phyloP scores from a whole-genome alignment of 2,113 vertebrate genomes.

The Acanthochromis polyacanthus region DNA sequence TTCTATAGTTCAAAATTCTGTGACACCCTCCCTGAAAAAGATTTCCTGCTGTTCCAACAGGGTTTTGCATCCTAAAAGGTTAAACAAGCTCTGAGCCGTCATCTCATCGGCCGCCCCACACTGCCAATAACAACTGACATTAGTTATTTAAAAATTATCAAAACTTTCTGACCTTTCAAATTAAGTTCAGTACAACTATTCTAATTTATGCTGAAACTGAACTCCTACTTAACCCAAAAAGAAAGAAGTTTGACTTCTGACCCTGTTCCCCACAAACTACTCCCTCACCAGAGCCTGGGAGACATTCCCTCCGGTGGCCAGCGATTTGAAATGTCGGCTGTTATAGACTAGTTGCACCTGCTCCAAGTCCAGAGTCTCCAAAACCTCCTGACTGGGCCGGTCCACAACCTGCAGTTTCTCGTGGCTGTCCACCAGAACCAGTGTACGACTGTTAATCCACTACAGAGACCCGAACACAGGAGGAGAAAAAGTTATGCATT shows the following conservation, averaged over 20 bases:
- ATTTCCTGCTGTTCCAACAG: no score
- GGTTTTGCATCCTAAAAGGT: no score
- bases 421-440: constrained; percentile 94
- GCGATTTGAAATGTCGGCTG: constrained; percentile 98
- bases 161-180: background rate
- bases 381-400: constrained; percentile 92
- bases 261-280: background rate
- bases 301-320: constrained; percentile 97
- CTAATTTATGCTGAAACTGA: background rate
- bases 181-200: no score
- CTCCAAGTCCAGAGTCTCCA: constrained; percentile 93
- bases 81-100: no score
- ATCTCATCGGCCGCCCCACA: no score
- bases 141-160: background rate
- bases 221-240: background rate
- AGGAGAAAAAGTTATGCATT: background rate
- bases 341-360: constrained; percentile 97
- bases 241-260: background rate
- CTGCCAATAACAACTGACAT: background rate
- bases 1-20: no score
- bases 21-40: no score
- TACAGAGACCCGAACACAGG: constrained; percentile 60
- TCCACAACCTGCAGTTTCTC: constrained; percentile 96
- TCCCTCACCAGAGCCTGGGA: constrained; percentile 94
- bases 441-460: constrained; percentile 96